Evolutionary conservation across 2,888 invertebrate species (phyloP).

Genomic region (Pristionchus maxplancki): DNA sequence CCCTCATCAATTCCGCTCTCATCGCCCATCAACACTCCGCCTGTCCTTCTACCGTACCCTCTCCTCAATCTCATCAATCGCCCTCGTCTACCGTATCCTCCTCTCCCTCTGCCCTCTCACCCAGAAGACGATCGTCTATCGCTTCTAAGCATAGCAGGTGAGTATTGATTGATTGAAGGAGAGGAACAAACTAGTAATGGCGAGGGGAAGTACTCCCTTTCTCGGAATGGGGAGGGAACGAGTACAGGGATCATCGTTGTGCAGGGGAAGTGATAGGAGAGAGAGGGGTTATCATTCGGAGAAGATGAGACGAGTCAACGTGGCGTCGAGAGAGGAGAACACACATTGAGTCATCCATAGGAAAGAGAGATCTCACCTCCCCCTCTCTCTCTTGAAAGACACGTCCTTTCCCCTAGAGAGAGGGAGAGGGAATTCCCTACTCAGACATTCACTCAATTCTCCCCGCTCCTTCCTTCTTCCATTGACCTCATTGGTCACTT

Average conservation of each 20-base stretch:
- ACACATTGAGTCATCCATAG: conserved; percentile 45
- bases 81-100: conserved; percentile 46
- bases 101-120: conserved; percentile 15
- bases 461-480: conserved; percentile 24
- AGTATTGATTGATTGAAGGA: background rate
- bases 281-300: conserved; percentile 42
- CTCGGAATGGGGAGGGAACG: conserved; percentile 25
- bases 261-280: conserved; percentile 18
- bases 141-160: conserved; percentile 49
- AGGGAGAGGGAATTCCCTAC: conserved; percentile 4
- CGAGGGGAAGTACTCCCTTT: background rate
- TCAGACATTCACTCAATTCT: conserved; percentile 3
- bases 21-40: background rate
- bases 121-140: conserved; percentile 14
- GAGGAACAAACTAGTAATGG: conserved; percentile 1
- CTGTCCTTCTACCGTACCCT: conserved; percentile 23
- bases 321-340: conserved; percentile 32
- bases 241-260: conserved; percentile 12
- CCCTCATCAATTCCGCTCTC: background rate
- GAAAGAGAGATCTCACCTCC: conserved; percentile 2
- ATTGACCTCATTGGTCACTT: conserved; percentile 12
- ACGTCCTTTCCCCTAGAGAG: conserved; percentile 20
- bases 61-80: background rate
- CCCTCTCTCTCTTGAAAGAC: conserved; percentile 17
- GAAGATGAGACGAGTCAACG: conserved; percentile 31